phyloP scores from a whole-genome alignment of 2,113 vertebrate species.

The Heliornis fulica region DNA sequence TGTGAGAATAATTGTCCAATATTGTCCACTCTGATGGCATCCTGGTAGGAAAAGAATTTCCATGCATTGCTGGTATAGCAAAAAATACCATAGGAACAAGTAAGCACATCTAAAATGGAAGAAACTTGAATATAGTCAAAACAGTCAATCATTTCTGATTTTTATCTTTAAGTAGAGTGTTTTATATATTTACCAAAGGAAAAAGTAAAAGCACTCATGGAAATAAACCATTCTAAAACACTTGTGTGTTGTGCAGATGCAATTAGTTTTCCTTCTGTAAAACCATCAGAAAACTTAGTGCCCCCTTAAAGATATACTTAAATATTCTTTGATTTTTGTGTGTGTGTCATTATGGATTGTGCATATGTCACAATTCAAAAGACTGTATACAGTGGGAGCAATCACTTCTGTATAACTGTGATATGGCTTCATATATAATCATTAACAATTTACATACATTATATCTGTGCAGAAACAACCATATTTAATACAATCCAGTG shows the following conservation, averaged over 20 bases:
- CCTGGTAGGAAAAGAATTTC: neutral
- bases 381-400: slow-evolving; percentile 48
- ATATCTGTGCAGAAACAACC: neutral
- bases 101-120: neutral
- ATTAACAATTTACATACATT: neutral
- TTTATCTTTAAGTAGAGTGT: neutral
- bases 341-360: slow-evolving; percentile 54
- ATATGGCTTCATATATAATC: neutral
- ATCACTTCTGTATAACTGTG: slow-evolving; percentile 32
- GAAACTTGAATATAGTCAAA: neutral
- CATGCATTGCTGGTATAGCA: neutral
- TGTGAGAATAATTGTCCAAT: neutral
- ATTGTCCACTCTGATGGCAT: neutral
- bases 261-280: slow-evolving; percentile 69
- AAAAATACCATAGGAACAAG: neutral
- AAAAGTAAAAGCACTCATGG: neutral
- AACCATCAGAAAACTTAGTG: slow-evolving; percentile 48
- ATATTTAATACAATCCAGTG: neutral
- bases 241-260: slow-evolving; percentile 51
- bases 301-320: slow-evolving; percentile 50
- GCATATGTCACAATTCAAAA: slow-evolving; percentile 32
- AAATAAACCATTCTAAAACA: neutral
- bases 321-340: slow-evolving; percentile 68
- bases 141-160: neutral
- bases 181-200: neutral